Conservation (phyloP, 2,113 vertebrate species). For the Lanius collurio region DNA sequence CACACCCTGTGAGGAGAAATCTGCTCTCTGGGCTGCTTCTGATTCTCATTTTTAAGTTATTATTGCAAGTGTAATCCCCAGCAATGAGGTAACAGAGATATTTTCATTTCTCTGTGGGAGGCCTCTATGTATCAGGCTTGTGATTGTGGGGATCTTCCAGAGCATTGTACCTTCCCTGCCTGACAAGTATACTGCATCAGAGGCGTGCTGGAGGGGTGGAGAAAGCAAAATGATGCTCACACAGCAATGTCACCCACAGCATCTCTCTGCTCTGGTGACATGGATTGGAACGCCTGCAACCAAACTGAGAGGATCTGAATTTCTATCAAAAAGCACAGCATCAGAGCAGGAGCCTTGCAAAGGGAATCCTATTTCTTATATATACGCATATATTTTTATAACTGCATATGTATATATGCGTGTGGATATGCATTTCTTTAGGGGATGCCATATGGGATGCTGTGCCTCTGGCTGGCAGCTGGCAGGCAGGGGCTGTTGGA, state of each 20-base stretch:
- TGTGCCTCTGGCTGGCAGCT: neutral
- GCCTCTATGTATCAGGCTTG: neutral
- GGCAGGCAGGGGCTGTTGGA: neutral
- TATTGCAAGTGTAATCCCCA: neutral
- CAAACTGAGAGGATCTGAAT: neutral
- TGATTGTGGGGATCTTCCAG: neutral
- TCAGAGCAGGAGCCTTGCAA: neutral
- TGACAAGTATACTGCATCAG: neutral
- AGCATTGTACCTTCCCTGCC: neutral
- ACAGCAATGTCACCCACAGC: neutral
- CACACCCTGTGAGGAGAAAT: neutral
- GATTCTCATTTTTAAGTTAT: neutral
- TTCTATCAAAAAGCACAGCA: neutral
- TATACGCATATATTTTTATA: neutral
- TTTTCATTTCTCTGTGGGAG: neutral
- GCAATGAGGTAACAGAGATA: neutral
- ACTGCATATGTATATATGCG: accelerated
- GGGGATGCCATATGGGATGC: neutral
- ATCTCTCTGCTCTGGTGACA: neutral
- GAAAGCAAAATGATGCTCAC: neutral
- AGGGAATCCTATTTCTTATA: neutral
- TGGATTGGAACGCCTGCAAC: neutral
- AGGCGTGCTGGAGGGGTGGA: neutral
- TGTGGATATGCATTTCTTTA: accelerated
- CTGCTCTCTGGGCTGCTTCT: neutral